Evolutionary conservation across 2,113 vertebrate genomes (phyloP), one percentile per base, ranked within the genome.

Genomic region (Anoura caudifer): DNA sequence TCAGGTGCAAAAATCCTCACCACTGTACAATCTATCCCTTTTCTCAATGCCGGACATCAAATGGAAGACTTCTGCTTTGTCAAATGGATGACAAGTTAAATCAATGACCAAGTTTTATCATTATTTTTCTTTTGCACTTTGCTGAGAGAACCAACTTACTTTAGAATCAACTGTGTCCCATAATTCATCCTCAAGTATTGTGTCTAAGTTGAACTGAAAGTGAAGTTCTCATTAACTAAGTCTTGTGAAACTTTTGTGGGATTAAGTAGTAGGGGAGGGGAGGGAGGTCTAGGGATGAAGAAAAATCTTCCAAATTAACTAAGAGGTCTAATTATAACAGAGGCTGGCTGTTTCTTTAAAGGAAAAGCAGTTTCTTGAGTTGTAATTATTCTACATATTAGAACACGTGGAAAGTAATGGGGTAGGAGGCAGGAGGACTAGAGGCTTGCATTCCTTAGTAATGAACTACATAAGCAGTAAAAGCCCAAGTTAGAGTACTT

Each of bases 401-500:
- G 92, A 98, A 95, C 87, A 96, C 36, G 45, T 87, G 92, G 96
- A 97, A 96, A 92, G 95, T 96, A 90, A 90, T 43, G 83, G 85
- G 85, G 36, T 83, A 70, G 50, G 47, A 54, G 70, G 65, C 31
- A 80, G 95, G 54, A 72, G 70, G 87, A 59, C 73, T n/a, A 82
- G 94, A 94, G 59, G n/a, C 90, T 97, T 80, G 41, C 96, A 98
- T 98, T 98, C 96, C 87, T 97, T 72, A 92, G 96, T 98, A 97
- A 97, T 97, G 97, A 98, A 96, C 94, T 95, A 96, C 92, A 93
- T 90, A 90, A 95, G 97, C 79, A 95, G 81, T 96, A 96, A 97
- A 98, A 97, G 90, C 90, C 87, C 61, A 85, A 95, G 88, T 97
- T 90, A 95, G 87, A 96, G 90, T 92, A 90, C 81, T 96, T 97